Conservation (phyloP, 2,888 invertebrate genomes). For the Pseudococcus jackbeardsleyi region DNA sequence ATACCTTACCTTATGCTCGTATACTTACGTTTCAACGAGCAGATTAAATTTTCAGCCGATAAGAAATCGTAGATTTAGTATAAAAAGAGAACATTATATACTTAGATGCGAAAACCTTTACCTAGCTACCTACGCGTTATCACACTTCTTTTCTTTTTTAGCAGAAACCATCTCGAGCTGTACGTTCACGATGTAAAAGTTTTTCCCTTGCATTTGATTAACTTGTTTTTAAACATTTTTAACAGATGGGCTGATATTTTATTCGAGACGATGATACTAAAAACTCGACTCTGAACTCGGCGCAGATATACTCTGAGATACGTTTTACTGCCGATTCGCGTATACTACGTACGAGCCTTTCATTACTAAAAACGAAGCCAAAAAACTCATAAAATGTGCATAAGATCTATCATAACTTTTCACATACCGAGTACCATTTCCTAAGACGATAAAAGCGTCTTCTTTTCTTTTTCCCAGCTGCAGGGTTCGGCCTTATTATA, state of each 20-base stretch:
- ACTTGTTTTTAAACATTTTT: conserved; percentile 26
- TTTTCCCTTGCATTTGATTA: conserved; percentile 45
- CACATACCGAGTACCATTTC: conserved; percentile 48
- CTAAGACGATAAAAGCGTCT: conserved; percentile 14
- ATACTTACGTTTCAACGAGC: conserved; percentile 4
- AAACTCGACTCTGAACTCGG: neutral
- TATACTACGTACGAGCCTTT: neutral
- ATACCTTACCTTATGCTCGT: neutral
- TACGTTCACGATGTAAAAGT: neutral
- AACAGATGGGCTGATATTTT: conserved; percentile 27
- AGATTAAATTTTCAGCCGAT: conserved; percentile 28
- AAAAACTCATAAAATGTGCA: conserved; percentile 48
- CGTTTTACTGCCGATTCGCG: conserved; percentile 27
- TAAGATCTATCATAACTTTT: conserved; percentile 51
- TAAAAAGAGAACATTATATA: conserved; percentile 23
- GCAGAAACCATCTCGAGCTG: neutral
- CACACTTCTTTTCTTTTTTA: neutral
- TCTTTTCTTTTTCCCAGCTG: neutral
- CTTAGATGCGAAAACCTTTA: neutral
- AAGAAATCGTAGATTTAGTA: conserved; percentile 18
- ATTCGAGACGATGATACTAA: conserved; percentile 21
- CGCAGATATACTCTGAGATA: neutral
- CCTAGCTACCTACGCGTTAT: neutral
- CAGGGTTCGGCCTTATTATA: neutral
- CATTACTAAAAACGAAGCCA: conserved; percentile 32